Evolutionary conservation across 2,797 vertebrate species (phyloP).

Genomic region (Aselliscus stoliczkanus): DNA sequence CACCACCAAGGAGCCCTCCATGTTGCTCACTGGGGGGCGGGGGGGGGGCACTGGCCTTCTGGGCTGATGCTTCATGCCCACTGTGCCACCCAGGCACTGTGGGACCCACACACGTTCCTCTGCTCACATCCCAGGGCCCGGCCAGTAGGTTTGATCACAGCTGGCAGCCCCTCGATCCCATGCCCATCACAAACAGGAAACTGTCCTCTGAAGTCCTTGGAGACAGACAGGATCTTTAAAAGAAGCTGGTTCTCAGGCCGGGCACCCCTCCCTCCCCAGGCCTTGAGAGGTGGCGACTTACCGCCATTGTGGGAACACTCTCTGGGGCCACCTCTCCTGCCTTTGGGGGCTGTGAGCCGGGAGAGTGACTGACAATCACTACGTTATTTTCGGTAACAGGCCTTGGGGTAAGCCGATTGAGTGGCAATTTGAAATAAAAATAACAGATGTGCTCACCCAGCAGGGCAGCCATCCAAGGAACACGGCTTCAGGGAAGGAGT

Average conservation of each 20-base stretch:
- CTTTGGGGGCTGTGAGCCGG: not conserved
- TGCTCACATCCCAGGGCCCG: not conserved
- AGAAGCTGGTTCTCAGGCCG: not conserved
- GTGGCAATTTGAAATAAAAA: not conserved
- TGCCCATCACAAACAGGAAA: not conserved
- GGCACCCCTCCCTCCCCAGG: not conserved
- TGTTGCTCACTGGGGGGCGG: not conserved
- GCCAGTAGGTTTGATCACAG: not conserved
- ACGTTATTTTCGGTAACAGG: not conserved
- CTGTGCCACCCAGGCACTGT: not conserved
- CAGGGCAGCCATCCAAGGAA: not conserved
- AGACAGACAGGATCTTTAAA: not conserved
- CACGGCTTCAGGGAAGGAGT: not conserved
- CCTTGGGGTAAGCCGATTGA: not conserved
- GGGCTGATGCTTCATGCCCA: too few relatives aligned
- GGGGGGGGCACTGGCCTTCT: too few relatives aligned
- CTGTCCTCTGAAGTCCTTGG: not conserved
- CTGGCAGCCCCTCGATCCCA: not conserved
- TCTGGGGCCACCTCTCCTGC: not conserved
- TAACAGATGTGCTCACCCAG: not conserved
- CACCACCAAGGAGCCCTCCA: rapidly evolving
- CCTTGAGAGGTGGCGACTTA: too few relatives aligned
- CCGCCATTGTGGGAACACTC: rapidly evolving
- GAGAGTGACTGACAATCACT: not conserved
- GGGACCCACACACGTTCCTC: rapidly evolving